phyloP scores from a whole-genome alignment of 2,113 vertebrate species.

The Ageneiosus marmoratus region DNA sequence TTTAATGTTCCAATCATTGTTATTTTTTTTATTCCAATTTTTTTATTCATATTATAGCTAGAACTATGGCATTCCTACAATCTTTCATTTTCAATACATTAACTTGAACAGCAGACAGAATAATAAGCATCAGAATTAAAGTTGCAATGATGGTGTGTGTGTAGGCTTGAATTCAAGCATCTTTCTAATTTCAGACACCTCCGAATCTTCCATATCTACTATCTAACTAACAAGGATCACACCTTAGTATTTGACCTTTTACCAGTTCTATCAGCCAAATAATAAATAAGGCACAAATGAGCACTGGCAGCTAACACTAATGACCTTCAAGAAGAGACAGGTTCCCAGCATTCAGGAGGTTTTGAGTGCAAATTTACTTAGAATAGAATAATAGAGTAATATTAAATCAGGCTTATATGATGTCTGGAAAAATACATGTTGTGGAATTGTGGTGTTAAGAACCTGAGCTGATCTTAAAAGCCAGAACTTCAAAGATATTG shows the following conservation, averaged over 20 bases:
- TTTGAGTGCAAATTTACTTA: background rate
- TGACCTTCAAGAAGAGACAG: background rate
- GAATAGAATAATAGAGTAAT: background rate
- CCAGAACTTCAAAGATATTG: background rate
- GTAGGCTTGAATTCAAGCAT: background rate
- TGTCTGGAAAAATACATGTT: background rate
- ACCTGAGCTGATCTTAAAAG: background rate
- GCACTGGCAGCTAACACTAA: background rate
- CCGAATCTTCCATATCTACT: background rate
- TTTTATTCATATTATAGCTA: no score
- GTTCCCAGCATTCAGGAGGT: background rate
- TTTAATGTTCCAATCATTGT: background rate
- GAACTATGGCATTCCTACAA: background rate
- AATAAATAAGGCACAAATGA: background rate
- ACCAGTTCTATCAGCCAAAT: background rate
- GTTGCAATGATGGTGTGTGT: background rate
- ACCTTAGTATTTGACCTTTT: background rate
- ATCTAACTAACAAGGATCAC: conserved; percentile 4
- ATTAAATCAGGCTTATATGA: background rate
- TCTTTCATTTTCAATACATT: background rate
- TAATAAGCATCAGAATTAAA: background rate
- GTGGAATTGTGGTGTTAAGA: background rate
- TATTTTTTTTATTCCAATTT: no score
- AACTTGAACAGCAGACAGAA: background rate
- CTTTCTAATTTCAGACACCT: background rate